Conservation (phyloP, 2,888 invertebrate genomes). For the Ophioninae sp. region DNA sequence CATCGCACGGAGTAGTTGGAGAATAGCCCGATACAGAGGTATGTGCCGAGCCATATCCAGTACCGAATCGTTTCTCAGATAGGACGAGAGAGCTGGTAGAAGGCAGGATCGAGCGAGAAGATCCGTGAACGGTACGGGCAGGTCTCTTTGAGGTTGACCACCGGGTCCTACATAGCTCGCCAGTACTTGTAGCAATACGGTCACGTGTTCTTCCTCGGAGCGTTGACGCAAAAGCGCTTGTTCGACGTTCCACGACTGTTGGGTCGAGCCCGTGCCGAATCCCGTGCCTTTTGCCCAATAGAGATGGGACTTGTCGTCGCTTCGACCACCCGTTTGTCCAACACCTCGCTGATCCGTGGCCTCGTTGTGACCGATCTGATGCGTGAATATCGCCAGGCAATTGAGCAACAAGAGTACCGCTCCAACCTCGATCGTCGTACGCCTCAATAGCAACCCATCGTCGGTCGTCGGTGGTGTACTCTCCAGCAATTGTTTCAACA, state of each 20-base stretch:
- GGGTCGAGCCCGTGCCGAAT: slow-evolving; percentile 97
- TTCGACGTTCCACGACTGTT: slow-evolving; percentile 98
- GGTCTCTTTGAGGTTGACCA: slow-evolving; percentile 81
- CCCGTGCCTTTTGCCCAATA: slow-evolving; percentile 99
- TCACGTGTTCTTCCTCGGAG: slow-evolving; percentile 96
- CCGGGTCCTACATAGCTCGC: slow-evolving; percentile 94
- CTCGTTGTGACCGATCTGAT: slow-evolving; percentile 85
- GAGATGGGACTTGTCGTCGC: slow-evolving; percentile 88
- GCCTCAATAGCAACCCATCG: slow-evolving; percentile 88
- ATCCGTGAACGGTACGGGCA: slow-evolving; percentile 89
- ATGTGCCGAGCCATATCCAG: slow-evolving; percentile 98
- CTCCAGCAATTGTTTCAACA: slow-evolving; percentile 89
- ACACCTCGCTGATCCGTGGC: slow-evolving; percentile 77
- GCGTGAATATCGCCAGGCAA: slow-evolving; percentile 94
- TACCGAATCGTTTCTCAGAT: slow-evolving; percentile 96
- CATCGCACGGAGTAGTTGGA: slow-evolving; percentile 90
- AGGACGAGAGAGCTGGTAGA: slow-evolving; percentile 93
- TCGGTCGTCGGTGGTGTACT: slow-evolving; percentile 88
- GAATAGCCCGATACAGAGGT: slow-evolving; percentile 93
- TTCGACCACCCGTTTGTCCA: slow-evolving; percentile 70
- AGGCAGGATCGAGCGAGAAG: slow-evolving; percentile 91
- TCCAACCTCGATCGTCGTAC: slow-evolving; percentile 91
- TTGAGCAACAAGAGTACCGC: slow-evolving; percentile 92
- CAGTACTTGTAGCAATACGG: slow-evolving; percentile 90
- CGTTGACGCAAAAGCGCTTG: slow-evolving; percentile 94